Evolutionary conservation across 2,797 vertebrate genomes (phyloP).

Genomic region (Arremon aurantiirostris): DNA sequence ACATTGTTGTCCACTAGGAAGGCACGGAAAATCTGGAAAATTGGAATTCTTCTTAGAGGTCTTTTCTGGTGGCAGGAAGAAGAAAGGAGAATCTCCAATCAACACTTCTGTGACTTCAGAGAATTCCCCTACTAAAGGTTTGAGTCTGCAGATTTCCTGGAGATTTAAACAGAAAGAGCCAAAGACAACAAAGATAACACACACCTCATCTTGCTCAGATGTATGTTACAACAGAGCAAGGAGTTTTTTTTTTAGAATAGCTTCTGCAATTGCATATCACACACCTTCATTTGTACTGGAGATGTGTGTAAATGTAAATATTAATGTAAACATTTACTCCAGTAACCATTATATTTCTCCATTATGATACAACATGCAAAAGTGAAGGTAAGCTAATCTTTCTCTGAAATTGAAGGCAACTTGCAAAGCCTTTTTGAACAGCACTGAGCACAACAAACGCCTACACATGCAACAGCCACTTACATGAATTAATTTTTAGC

Average conservation of each 20-base stretch:
- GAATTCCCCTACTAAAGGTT: not conserved
- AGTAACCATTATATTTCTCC: not conserved
- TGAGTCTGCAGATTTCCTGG: not conserved
- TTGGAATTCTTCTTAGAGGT: not conserved
- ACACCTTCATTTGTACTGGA: not conserved
- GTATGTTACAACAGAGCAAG: not conserved
- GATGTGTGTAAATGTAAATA: not conserved
- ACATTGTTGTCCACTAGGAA: not conserved
- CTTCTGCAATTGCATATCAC: not conserved
- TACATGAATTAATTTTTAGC: not conserved
- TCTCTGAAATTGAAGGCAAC: not conserved
- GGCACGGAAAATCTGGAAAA: not conserved
- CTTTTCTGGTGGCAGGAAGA: not conserved
- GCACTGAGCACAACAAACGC: accelerated
- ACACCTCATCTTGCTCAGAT: not conserved
- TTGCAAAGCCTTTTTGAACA: not conserved
- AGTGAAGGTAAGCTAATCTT: not conserved
- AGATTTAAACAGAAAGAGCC: not conserved
- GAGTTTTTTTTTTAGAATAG: not conserved
- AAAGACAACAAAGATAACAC: not conserved
- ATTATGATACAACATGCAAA: not conserved
- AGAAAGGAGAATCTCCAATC: not conserved
- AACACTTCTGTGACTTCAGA: not conserved
- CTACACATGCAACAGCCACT: not conserved
- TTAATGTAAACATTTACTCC: not conserved